phyloP scores from a whole-genome alignment of 2,113 vertebrate genomes.

The Chrysochloris asiatica region DNA sequence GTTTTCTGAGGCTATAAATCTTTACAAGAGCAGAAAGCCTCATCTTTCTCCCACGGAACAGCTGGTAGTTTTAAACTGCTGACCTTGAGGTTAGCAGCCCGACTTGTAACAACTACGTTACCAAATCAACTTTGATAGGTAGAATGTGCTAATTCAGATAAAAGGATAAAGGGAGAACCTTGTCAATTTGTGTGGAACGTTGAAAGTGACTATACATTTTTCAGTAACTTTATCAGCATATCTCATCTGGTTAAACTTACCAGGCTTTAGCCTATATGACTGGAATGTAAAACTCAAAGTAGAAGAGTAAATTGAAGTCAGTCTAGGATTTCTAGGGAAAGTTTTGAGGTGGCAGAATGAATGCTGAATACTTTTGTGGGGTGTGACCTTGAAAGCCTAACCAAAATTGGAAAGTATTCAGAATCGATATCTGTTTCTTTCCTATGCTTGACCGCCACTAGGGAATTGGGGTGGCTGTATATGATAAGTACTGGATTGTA shows the following conservation, averaged over 20 bases:
- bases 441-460: background rate
- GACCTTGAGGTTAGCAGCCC: too few relatives aligned
- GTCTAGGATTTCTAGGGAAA: background rate
- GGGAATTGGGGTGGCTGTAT: too few relatives aligned
- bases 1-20: too few relatives aligned
- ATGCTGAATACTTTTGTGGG: background rate
- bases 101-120: too few relatives aligned
- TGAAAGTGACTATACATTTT: background rate
- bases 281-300: background rate
- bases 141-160: background rate
- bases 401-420: background rate
- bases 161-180: background rate
- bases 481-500: too few relatives aligned
- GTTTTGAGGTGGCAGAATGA: background rate
- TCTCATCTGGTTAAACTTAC: background rate
- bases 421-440: background rate
- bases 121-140: too few relatives aligned
- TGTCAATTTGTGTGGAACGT: background rate
- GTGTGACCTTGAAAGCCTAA: background rate
- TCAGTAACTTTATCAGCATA: background rate
- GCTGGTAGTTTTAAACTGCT: too few relatives aligned
- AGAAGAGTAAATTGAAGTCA: background rate
- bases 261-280: too few relatives aligned
- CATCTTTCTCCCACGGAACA: too few relatives aligned
- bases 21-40: too few relatives aligned